Conservation (phyloP, 2,888 invertebrate genomes). For the Athalia cordata region DNA sequence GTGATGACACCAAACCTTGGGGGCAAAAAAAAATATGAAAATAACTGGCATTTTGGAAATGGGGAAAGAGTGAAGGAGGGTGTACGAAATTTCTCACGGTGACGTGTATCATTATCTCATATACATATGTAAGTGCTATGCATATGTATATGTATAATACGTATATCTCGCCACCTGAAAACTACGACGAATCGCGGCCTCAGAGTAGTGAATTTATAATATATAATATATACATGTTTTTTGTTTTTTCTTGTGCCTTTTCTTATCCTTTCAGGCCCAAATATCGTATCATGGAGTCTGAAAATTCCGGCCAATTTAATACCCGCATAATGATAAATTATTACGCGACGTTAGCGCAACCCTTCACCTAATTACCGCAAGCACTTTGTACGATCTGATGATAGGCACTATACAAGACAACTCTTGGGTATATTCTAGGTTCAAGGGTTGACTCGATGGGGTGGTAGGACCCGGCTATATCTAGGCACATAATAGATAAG, state of each 20-base stretch:
- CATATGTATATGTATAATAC: slow-evolving; percentile 53
- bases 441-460: too few species aligned
- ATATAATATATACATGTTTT: slow-evolving; percentile 40
- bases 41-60: slow-evolving; percentile 51
- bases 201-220: slow-evolving; percentile 19
- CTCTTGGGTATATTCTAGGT: too few species aligned
- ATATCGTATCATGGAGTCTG: slow-evolving; percentile 4
- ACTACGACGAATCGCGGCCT: slow-evolving; percentile 5
- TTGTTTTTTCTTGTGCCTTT: neutral
- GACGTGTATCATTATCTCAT: slow-evolving; percentile 4
- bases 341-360: neutral
- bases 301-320: neutral
- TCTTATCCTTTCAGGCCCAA: neutral
- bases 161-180: slow-evolving; percentile 53
- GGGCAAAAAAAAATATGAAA: slow-evolving; percentile 44
- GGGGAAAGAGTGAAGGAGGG: slow-evolving; percentile 20
- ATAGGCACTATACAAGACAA: too few species aligned
- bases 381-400: neutral
- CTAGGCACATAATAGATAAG: neutral
- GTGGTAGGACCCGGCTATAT: too few species aligned
- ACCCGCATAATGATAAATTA: neutral
- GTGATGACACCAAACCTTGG: neutral
- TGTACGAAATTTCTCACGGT: slow-evolving; percentile 49
- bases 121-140: neutral
- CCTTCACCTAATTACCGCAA: neutral